These are phyloP conservation scores for Palythoa grandiflora DNA, from an alignment of 92 coral and sea anemone genomes.

Conservation along the genomic window DNA sequence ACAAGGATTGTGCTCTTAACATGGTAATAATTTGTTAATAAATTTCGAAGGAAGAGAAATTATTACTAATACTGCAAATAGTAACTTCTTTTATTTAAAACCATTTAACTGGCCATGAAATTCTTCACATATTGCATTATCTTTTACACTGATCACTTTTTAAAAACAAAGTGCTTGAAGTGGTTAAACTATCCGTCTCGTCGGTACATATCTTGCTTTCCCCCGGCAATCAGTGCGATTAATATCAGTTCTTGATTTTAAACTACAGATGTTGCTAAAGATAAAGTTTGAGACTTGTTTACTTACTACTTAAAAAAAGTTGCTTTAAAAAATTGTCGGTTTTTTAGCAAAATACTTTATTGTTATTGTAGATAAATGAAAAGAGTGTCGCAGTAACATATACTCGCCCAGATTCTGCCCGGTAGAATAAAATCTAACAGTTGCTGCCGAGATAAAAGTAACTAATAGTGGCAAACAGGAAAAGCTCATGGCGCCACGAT, in stretches of 20 bases:
- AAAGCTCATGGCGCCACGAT: constrained; percentile 11
- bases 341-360: background rate
- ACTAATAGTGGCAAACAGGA: background rate
- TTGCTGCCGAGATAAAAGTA: too few relatives aligned
- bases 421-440: background rate
- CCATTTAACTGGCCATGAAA: too few relatives aligned
- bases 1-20: too few relatives aligned
- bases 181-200: background rate
- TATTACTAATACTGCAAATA: too few relatives aligned
- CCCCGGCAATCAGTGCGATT: background rate
- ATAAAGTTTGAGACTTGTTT: background rate
- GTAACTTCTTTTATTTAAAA: too few relatives aligned
- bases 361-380: too few relatives aligned
- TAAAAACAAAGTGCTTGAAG: too few relatives aligned
- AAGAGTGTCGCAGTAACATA: background rate
- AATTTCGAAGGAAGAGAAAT: too few relatives aligned
- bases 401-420: background rate
- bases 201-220: background rate
- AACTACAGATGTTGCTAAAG: constrained; percentile 2
- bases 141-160: too few relatives aligned
- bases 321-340: background rate
- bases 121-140: too few relatives aligned
- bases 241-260: background rate
- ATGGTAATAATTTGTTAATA: too few relatives aligned
- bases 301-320: background rate